Base-by-base conservation (phyloP, 2,888 invertebrate species). In the Tetheella fluctuosa region DNA sequence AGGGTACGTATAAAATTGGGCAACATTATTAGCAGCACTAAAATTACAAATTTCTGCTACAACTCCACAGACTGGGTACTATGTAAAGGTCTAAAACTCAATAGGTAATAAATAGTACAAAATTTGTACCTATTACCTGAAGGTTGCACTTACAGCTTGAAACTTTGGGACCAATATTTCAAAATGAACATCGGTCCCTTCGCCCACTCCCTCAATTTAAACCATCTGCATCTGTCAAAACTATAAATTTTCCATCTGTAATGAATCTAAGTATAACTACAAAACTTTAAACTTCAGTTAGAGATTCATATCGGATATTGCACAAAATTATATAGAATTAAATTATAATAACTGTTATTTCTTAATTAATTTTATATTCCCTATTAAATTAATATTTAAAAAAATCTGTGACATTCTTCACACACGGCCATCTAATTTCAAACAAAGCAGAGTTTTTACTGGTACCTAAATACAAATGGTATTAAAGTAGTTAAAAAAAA, bases 161-260 rank as follows among this genome's bases (percentile, higher is more conserved):
- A 37, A 37, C 34, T 55, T 55, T 55, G 34, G 65, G 54, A 62
- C 58, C 60, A 63, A 73, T 73, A 69, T 67, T 67, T 73, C 67
- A 70, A 39, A 54, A 60, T 57, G 59, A 52, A 56, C 54, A 34
- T 34, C 30, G 23, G 25, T 59, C 54, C 30, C 13, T 57, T 59
- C 25, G 37, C 23, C 59, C 42, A 23, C n/a, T 15, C 12, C n/a
- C 54, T 64, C 57, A 62, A 73, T 69, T 67, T 63, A 58, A 62
- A 56, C 68, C 63, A 69, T 70, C 62, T 64, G 61, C 68, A 48
- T 48, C 48, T n/a, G n/a, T 39, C 48, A 67, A 67, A 58, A 73
- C 58, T 58, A 37, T 58, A 56, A 23, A 56, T 48, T 52, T 52
- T 10, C 15, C 34, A 17, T 54, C 39, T 34, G 28, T n/a, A 17